Conservation (phyloP, 2,113 vertebrate species). For the Cromileptes altivelis region DNA sequence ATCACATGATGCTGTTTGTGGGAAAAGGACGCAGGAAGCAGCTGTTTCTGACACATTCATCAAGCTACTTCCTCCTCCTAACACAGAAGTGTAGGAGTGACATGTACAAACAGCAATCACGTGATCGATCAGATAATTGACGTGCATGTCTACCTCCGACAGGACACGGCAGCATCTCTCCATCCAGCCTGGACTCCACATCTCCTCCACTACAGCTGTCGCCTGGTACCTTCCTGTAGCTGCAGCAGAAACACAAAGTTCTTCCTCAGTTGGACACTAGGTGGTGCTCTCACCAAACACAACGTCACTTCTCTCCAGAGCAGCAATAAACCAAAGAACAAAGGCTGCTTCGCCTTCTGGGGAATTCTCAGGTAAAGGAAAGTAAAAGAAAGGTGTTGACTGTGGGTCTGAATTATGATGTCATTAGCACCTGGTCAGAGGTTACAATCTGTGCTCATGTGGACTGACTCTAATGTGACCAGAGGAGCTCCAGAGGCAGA, state of each 20-base stretch:
- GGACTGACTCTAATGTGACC: too few relatives aligned
- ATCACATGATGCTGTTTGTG: neutral
- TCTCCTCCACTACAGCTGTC: constrained; percentile 96
- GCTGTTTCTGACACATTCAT: neutral
- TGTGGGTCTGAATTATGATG: neutral
- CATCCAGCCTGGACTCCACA: constrained; percentile 91
- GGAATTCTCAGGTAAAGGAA: neutral
- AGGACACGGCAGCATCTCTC: constrained; percentile 94
- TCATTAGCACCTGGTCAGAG: too few relatives aligned
- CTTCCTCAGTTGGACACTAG: constrained; percentile 38
- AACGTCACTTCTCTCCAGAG: neutral
- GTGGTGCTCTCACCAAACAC: constrained; percentile 47
- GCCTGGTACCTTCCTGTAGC: constrained; percentile 96
- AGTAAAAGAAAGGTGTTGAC: neutral
- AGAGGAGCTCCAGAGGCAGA: too few relatives aligned
- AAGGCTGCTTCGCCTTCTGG: neutral
- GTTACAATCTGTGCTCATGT: too few relatives aligned
- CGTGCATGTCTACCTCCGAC: constrained; percentile 89
- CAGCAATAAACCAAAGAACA: neutral
- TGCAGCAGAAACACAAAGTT: constrained; percentile 63
- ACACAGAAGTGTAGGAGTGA: neutral
- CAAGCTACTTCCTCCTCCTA: neutral
- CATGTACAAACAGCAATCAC: neutral
- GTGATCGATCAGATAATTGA: neutral
- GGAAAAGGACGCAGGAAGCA: neutral